A percentile compares a stretch with the other conserved stretches of the same genome.
These are phyloP conservation scores for Theristicus caerulescens DNA, from an alignment of 2,113 vertebrate species.

Conservation along the genomic window DNA sequence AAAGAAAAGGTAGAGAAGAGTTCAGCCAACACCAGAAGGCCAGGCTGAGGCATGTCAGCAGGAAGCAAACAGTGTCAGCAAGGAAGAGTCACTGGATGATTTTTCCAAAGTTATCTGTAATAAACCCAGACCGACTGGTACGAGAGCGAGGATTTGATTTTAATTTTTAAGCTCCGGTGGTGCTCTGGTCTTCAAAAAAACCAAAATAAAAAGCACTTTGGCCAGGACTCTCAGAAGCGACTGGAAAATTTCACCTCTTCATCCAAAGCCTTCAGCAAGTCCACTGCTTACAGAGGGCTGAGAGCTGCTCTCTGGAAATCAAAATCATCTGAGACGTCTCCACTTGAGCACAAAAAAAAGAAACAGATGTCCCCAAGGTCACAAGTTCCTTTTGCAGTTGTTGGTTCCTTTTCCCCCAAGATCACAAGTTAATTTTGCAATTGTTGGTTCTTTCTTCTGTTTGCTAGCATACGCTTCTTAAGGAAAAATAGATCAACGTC, in stretches of 20 bases:
- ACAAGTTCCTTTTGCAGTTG: not conserved
- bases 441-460: not conserved
- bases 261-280: not conserved
- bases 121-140: not conserved
- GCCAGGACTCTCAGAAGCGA: not conserved
- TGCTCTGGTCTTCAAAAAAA: not conserved
- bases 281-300: not conserved
- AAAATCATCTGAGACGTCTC: not conserved
- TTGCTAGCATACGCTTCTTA: not conserved
- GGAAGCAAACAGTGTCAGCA: not conserved
- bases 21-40: not conserved
- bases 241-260: not conserved
- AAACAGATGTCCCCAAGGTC: not conserved
- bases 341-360: not conserved
- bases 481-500: not conserved
- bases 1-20: not conserved
- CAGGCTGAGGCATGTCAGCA: not conserved
- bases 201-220: not conserved
- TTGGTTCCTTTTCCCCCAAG: not conserved
- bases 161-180: not conserved
- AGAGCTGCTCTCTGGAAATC: not conserved
- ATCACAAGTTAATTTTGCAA: not conserved
- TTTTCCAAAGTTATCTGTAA: not conserved
- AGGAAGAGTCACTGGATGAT: not conserved
- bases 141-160: not conserved